Percentiles rank a stretch among this genome's conserved stretches.
phyloP scores from a whole-genome alignment of 2,113 vertebrate genomes.

The Erythrocercus mccallii region DNA sequence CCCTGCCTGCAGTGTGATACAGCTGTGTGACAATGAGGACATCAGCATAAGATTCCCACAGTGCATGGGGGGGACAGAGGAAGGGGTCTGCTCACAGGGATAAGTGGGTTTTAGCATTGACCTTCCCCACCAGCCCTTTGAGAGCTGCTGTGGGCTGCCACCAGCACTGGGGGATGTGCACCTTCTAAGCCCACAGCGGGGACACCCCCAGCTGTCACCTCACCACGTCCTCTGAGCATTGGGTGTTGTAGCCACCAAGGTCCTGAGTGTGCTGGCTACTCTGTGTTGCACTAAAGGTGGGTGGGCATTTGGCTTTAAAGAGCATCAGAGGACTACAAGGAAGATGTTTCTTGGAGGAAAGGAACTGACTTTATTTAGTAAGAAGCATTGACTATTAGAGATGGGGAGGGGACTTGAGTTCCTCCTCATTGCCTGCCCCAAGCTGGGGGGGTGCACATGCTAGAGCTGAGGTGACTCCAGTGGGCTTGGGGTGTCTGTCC shows the following conservation, averaged over 20 bases:
- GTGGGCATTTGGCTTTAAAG: neutral
- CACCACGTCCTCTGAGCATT: accelerated
- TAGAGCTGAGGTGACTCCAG: neutral
- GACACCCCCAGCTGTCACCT: neutral
- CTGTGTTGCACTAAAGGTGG: neutral
- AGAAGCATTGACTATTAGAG: neutral
- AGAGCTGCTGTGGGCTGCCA: neutral
- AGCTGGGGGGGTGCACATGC: neutral
- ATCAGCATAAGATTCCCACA: neutral
- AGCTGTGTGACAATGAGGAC: neutral
- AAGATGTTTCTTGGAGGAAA: neutral
- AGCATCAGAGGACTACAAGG: neutral
- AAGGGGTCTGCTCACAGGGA: neutral
- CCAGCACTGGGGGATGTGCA: accelerated
- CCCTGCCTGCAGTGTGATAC: too few relatives aligned
- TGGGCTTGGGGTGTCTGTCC: neutral
- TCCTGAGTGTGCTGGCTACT: neutral
- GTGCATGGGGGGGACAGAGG: accelerated
- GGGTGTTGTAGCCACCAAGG: neutral
- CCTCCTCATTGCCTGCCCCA: accelerated
- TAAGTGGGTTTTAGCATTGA: neutral
- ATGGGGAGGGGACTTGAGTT: neutral
- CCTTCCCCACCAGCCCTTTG: neutral
- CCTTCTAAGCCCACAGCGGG: accelerated
- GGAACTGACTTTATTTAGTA: neutral